A percentile compares a stretch with the other conserved stretches of the same genome.
phyloP scores from a whole-genome alignment of 2,113 vertebrate genomes.

The Tenebrosternarchus preto region DNA sequence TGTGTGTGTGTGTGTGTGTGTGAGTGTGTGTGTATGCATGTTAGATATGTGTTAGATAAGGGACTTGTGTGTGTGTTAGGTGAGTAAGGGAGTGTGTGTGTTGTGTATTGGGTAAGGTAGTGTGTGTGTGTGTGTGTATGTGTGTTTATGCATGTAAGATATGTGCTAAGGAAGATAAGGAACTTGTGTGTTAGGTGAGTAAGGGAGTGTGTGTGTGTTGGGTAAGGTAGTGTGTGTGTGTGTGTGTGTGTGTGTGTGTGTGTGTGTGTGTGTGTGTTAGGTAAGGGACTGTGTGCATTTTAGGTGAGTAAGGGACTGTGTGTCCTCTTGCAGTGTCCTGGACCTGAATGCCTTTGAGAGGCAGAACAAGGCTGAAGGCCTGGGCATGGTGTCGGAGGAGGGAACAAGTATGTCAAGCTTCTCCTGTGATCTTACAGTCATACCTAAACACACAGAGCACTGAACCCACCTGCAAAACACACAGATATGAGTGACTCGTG shows the following conservation, averaged over 20 bases:
- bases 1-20: no score
- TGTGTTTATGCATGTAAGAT: no score
- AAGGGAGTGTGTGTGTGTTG: no score
- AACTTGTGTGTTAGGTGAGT: no score
- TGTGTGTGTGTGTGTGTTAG: neutral
- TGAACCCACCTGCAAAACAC: neutral
- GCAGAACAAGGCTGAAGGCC: slow-evolving; percentile 93
- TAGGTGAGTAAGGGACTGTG: neutral
- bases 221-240: neutral
- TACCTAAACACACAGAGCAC: neutral
- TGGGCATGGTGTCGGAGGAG: slow-evolving; percentile 95
- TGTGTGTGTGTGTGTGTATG: no score
- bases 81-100: no score
- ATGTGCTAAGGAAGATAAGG: no score
- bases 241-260: neutral
- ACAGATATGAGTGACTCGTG: neutral
- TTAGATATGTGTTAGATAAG: no score
- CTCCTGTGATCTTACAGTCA: neutral
- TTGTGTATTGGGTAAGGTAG: no score
- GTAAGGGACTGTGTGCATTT: neutral
- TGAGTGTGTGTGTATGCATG: no score
- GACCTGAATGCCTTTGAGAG: slow-evolving; percentile 95
- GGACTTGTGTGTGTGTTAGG: no score
- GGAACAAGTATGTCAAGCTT: slow-evolving; percentile 84
- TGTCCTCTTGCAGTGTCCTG: slow-evolving; percentile 78